phyloP scores from a whole-genome alignment of 1,140 invertebrate genomes.

The Linepithema humile region DNA sequence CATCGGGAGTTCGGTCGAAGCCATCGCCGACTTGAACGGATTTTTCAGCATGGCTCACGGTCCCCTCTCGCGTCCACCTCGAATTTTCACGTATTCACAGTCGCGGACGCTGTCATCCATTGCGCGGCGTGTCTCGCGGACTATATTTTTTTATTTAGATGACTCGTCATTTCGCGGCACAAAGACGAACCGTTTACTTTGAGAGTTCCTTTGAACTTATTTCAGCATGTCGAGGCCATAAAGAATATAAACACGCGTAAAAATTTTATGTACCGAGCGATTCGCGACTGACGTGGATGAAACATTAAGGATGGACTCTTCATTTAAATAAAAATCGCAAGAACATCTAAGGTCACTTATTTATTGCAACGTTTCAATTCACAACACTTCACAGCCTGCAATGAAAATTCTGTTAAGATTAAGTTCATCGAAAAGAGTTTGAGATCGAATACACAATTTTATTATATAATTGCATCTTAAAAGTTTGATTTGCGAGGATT shows the following conservation, averaged over 20 bases:
- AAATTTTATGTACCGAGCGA: constrained; percentile 10
- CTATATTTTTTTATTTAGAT: constrained; percentile 31
- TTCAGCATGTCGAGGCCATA: constrained; percentile 22
- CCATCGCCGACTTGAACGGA: constrained; percentile 57
- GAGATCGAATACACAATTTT: not conserved
- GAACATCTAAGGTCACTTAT: not conserved
- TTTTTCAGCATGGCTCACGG: constrained; percentile 69
- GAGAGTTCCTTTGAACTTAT: constrained; percentile 40
- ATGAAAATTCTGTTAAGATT: not conserved
- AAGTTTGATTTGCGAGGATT: too few relatives aligned
- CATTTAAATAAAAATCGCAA: not conserved
- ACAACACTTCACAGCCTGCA: not conserved
- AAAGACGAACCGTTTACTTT: constrained; percentile 14
- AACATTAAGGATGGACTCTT: not conserved
- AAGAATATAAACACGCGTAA: constrained; percentile 23
- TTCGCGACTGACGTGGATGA: not conserved
- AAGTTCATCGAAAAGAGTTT: not conserved
- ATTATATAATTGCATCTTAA: not conserved
- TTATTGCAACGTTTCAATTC: not conserved
- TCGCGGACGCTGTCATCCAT: constrained; percentile 32
- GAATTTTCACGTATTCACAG: constrained; percentile 19
- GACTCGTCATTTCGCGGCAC: constrained; percentile 15
- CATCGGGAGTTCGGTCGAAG: constrained; percentile 75
- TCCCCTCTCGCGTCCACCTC: not conserved
- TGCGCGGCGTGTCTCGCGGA: not conserved